phyloP scores from a whole-genome alignment of 2,888 invertebrate species.

The Oxyteleia sp. region DNA sequence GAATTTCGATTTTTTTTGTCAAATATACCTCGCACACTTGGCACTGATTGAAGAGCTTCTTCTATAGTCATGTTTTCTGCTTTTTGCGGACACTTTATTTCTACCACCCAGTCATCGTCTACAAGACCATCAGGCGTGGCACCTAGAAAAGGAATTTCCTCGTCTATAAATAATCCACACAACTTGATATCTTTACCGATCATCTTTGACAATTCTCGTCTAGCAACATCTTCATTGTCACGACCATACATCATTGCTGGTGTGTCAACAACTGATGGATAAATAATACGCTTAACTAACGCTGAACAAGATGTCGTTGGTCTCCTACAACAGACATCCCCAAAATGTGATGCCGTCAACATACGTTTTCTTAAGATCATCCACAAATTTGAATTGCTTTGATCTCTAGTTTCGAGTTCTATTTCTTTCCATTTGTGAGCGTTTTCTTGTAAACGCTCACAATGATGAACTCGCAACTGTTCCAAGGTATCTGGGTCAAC shows the following conservation, averaged over 20 bases:
- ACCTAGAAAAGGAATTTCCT: conserved; percentile 68
- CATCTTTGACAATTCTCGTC: conserved; percentile 5
- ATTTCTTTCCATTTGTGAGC: conserved; percentile 56
- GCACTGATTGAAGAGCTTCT: conserved; percentile 14
- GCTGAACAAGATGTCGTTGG: conserved; percentile 44
- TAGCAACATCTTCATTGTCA: neutral
- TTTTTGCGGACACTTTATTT: conserved; percentile 55
- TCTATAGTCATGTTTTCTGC: neutral
- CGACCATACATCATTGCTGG: neutral
- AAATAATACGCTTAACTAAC: conserved; percentile 57
- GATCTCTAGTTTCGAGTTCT: conserved; percentile 47
- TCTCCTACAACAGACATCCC: conserved; percentile 46
- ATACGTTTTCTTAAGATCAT: conserved; percentile 37
- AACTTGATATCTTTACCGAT: conserved; percentile 45
- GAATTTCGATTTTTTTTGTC: neutral
- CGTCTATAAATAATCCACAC: conserved; percentile 78
- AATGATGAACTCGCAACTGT: conserved; percentile 18
- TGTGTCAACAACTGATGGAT: conserved; percentile 6
- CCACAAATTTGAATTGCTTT: conserved; percentile 50
- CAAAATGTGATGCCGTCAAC: conserved; percentile 71
- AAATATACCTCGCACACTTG: conserved; percentile 2
- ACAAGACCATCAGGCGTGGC: conserved; percentile 74
- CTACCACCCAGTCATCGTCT: conserved; percentile 72
- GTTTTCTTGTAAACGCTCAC: conserved; percentile 37
- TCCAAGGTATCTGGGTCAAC: conserved; percentile 34